Evolutionary conservation across 1,140 invertebrate genomes (phyloP).

Genomic region (Heliconius congener): DNA sequence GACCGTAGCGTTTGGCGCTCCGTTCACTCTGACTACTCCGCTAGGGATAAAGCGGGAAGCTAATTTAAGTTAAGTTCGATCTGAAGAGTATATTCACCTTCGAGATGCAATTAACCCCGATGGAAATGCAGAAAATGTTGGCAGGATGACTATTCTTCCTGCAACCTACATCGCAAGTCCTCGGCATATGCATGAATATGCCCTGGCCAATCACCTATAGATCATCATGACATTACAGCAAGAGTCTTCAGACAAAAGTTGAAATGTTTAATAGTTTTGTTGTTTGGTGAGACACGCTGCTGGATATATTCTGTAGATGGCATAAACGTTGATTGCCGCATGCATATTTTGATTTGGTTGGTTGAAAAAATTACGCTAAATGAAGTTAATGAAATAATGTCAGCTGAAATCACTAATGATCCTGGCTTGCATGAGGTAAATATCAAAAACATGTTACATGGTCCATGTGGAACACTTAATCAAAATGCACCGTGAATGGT

Average conservation of each 20-base stretch:
- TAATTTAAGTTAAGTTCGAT: no score
- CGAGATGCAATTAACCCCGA: constrained; percentile 52
- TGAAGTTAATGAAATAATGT: no score
- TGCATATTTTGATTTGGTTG: no score
- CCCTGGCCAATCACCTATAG: constrained; percentile 65
- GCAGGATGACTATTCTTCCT: constrained; percentile 56
- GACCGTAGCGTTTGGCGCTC: no score
- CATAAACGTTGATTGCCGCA: no score
- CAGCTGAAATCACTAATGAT: no score
- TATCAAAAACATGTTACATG: constrained; percentile 77
- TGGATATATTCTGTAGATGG: no score
- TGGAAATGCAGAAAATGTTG: constrained; percentile 49
- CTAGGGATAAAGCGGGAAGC: no score
- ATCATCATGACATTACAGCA: constrained; percentile 37
- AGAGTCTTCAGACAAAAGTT: constrained; percentile 34
- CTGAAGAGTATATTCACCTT: constrained; percentile 42
- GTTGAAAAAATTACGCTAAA: no score
- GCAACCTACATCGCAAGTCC: constrained; percentile 61
- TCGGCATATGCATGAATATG: constrained; percentile 70
- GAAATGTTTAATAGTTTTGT: constrained; percentile 31
- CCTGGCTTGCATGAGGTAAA: neutral
- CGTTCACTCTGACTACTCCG: no score
- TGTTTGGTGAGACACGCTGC: neutral
- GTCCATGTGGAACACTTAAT: constrained; percentile 59
- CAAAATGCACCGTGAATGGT: no score